phyloP scores from a whole-genome alignment of 2,113 vertebrate species.

The Nothocercus nigrocapillus region DNA sequence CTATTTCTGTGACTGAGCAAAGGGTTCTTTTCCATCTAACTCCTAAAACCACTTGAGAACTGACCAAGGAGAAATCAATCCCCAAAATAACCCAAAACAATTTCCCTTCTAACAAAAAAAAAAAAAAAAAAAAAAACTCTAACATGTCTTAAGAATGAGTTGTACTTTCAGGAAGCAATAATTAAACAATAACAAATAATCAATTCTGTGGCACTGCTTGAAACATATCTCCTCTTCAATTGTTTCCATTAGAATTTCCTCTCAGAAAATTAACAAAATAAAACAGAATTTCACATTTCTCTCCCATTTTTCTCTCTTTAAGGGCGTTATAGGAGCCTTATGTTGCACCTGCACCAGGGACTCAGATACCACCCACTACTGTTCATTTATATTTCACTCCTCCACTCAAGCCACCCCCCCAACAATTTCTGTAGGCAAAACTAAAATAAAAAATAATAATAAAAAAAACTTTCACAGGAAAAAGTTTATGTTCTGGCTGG shows the following conservation, averaged over 20 bases:
- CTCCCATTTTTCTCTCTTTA: too few species aligned
- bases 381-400: not conserved
- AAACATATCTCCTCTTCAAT: not conserved
- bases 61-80: not conserved
- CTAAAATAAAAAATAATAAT: accelerated
- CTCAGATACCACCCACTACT: not conserved
- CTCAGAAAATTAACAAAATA: not conserved
- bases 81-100: not conserved
- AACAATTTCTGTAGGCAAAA: accelerated
- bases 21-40: not conserved
- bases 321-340: not conserved
- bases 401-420: not conserved
- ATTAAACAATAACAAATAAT: not conserved
- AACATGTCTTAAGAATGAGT: not conserved
- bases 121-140: not conserved
- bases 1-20: not conserved
- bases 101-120: not conserved
- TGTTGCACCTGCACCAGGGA: accelerated
- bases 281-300: not conserved
- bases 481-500: not conserved
- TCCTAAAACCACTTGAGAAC: not conserved
- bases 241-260: not conserved
- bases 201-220: not conserved
- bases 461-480: not conserved
- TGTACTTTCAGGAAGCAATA: not conserved